Evolutionary conservation across 1,140 invertebrate species (phyloP).

Genomic region (Aphis craccivora): DNA sequence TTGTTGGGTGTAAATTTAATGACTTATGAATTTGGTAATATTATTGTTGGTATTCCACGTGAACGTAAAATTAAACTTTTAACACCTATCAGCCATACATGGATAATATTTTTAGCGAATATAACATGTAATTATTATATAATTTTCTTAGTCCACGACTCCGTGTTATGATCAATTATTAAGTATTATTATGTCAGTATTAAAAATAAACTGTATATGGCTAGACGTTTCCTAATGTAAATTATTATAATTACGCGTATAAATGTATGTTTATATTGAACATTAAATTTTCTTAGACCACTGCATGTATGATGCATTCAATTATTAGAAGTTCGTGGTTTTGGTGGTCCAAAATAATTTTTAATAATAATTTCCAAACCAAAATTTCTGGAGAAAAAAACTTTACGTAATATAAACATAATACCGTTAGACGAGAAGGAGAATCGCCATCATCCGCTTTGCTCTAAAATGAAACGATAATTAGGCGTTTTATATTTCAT

Average conservation of each 20-base stretch:
- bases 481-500: constrained; percentile 29
- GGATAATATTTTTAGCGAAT: neutral
- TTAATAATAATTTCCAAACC: neutral
- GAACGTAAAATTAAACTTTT: neutral
- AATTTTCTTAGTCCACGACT: neutral
- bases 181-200: neutral
- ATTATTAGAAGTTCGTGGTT: neutral
- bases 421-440: neutral
- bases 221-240: neutral
- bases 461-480: neutral
- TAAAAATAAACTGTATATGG: neutral
- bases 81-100: neutral
- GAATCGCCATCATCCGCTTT: constrained; percentile 7
- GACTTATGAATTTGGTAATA: neutral
- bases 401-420: constrained; percentile 33
- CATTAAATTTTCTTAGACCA: neutral
- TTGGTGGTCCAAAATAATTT: neutral
- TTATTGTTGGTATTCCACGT: neutral
- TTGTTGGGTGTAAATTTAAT: neutral
- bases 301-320: neutral
- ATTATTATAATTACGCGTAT: neutral
- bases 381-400: neutral
- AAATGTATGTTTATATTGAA: neutral
- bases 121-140: neutral
- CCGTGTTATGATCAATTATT: neutral